A percentile compares a stretch with the other conserved stretches of the same genome.
Evolutionary conservation across 2,113 vertebrate species (phyloP).

Genomic region (Plecturocebus donacophilus): DNA sequence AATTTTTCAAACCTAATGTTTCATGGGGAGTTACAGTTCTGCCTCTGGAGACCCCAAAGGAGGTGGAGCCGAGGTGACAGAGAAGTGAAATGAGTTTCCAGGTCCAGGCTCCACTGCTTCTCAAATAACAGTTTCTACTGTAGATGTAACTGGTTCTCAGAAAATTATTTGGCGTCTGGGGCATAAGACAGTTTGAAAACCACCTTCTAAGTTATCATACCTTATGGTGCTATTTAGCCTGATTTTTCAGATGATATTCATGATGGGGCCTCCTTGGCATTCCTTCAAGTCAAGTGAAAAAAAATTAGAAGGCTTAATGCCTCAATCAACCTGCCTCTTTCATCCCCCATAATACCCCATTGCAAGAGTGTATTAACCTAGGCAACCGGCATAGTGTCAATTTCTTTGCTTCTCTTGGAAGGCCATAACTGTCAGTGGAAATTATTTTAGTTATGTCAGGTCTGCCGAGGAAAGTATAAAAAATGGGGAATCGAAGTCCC

Average conservation of each 20-base stretch:
- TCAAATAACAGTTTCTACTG: neutral
- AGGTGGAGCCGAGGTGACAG: neutral
- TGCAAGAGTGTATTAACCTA: neutral
- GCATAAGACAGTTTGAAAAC: constrained; percentile 18
- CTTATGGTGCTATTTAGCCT: neutral
- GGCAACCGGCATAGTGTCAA: neutral
- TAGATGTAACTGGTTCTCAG: neutral
- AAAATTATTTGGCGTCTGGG: constrained; percentile 20
- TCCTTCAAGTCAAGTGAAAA: constrained; percentile 31
- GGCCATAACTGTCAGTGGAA: neutral
- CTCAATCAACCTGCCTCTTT: neutral
- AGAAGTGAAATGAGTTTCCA: neutral
- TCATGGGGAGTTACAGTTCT: neutral
- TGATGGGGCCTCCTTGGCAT: neutral
- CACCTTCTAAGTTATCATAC: neutral
- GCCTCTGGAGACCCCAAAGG: neutral
- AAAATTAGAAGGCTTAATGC: neutral
- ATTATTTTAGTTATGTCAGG: neutral
- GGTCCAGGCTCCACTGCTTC: neutral
- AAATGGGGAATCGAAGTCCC: neutral
- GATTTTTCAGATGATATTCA: neutral
- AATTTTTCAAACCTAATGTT: constrained; percentile 29
- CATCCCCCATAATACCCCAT: neutral
- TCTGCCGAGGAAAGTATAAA: neutral
- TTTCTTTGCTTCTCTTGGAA: constrained; percentile 10